A percentile compares a stretch with the other conserved stretches of the same genome.
Conservation (phyloP, 2,888 invertebrate species). For the Clostera curtula region DNA sequence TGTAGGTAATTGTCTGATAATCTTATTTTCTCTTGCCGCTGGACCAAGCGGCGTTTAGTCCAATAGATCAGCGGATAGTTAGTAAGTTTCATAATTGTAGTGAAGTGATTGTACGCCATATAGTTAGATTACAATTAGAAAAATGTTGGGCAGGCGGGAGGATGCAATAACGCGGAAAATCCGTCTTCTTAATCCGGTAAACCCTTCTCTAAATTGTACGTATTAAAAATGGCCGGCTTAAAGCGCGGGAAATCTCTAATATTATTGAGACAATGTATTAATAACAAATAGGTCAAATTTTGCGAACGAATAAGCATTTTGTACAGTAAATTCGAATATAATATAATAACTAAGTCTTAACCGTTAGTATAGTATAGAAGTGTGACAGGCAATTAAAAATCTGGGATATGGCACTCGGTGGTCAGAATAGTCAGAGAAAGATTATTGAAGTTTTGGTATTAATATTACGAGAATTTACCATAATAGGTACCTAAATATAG, state of each 20-base stretch:
- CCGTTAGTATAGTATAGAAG: conserved; percentile 55
- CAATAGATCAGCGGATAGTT: conserved; percentile 57
- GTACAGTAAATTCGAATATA: conserved; percentile 65
- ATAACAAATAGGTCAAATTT: conserved; percentile 61
- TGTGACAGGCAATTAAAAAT: conserved; percentile 33
- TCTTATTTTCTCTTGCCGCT: conserved; percentile 39
- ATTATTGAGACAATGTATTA: conserved; percentile 35
- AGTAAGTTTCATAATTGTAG: conserved; percentile 61
- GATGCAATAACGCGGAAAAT: conserved; percentile 52
- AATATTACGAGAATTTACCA: too few relatives aligned
- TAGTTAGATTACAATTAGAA: conserved; percentile 63
- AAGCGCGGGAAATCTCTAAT: conserved; percentile 41
- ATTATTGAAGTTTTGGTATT: too few relatives aligned
- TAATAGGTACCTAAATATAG: too few relatives aligned
- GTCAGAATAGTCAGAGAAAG: too few relatives aligned
- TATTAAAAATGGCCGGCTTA: conserved; percentile 52
- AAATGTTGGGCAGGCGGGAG: conserved; percentile 62
- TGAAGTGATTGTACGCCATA: conserved; percentile 62
- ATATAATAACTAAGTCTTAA: conserved; percentile 47
- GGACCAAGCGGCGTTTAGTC: conserved; percentile 43
- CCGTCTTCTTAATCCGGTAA: conserved; percentile 40
- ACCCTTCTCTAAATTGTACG: conserved; percentile 68
- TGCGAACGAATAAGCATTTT: conserved; percentile 64
- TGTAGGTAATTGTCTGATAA: conserved; percentile 54
- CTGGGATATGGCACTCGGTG: conserved; percentile 45